A percentile compares a stretch with the other conserved stretches of the same genome.
These are phyloP conservation scores for Aphrocallistes beatrix DNA, from an alignment of 37 sponge, comb jelly and placozoan genomes.

Conservation along the genomic window DNA sequence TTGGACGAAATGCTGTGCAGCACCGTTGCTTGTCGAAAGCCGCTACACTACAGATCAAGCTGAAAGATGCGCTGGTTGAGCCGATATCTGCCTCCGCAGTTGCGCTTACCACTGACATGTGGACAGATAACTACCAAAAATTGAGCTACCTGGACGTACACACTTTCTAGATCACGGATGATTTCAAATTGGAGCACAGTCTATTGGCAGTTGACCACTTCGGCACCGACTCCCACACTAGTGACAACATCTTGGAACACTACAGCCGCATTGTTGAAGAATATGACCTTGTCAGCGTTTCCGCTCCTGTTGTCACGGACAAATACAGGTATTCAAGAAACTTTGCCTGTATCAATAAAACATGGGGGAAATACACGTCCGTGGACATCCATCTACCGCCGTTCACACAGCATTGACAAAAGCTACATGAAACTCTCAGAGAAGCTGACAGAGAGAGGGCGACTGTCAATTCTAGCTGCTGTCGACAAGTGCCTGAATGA, in stretches of 20 bases:
- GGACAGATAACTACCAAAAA: background rate
- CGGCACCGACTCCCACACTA: background rate
- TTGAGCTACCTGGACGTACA: background rate
- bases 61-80: background rate
- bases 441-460: conserved; percentile 18
- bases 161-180: background rate
- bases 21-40: background rate
- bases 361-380: conserved; percentile 19
- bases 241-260: background rate
- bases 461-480: conserved; percentile 19
- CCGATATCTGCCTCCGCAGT: background rate
- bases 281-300: background rate
- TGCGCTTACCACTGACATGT: background rate
- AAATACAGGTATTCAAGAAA: conserved; percentile 18
- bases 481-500: conserved; percentile 19
- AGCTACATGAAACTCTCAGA: conserved; percentile 5
- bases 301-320: too few relatives aligned
- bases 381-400: conserved; percentile 17
- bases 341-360: conserved; percentile 15
- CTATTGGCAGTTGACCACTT: background rate
- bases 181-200: background rate
- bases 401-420: conserved; percentile 20
- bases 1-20: background rate
- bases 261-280: background rate
- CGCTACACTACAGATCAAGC: background rate